Evolutionary conservation across 2,113 vertebrate species (phyloP), one percentile per base, ranked within the genome.

Genomic region (human): DNA sequence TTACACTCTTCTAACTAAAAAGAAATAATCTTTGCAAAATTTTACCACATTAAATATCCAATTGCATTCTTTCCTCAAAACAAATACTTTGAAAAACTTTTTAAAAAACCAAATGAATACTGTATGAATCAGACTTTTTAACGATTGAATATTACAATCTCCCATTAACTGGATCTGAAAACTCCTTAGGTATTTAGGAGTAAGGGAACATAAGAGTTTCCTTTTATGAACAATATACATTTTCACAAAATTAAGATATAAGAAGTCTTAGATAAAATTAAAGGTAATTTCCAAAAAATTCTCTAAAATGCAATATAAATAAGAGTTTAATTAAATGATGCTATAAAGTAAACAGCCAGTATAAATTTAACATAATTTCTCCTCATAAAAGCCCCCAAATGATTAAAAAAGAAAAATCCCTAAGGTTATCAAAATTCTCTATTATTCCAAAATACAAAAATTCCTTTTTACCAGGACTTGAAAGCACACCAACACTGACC

Each of bases 1-100:
- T 12, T n/a, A 3, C n/a, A 50, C 13, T 87, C 25, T 85, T 84
- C 64, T 80, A 48, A 64, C 64, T 70, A 8, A 90, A 96, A 93
- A 76, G 35, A 94, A 75, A 30, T n/a, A 80, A 78, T 20, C 57
- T 57, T 35, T 90, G 40, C 10, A 97, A 83, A 89, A 57, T 76
- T 52, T 80, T 81, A 88, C 35, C 38, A 90, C 64, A 95, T 80
- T n/a, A 76, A 73, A 93, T 66, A 82, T 45, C 38, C 45, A 81
- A 93, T 35, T 87, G 80, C 18, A 83, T 79, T 96, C 30, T 95
- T 92, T 94, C n/a, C 32, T 94, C n/a, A 91, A 91, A 83, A 95
- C 23, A 61, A 89, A 89, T 43, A 90, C 59, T 79, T 38, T 89
- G 50, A 84, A 95, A 97, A 97, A 84, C 11, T 85, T 50, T 79